Percentiles rank a stretch among this genome's conserved stretches.
Conservation (phyloP, 2,797 vertebrate species). For the Premnoplex brunnescens region DNA sequence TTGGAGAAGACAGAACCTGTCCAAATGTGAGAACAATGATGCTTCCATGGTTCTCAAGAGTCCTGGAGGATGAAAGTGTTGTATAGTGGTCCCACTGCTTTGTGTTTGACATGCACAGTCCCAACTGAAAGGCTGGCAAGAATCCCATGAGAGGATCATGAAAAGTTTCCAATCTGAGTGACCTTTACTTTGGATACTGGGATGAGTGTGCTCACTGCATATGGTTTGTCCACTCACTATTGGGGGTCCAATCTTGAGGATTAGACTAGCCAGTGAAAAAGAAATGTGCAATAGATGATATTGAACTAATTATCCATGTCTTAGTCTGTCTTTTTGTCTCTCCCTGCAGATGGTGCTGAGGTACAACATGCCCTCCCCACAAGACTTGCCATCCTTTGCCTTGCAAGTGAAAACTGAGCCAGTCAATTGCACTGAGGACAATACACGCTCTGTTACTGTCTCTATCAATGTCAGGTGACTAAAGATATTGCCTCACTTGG, state of each 20-base stretch:
- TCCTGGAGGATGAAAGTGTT: background rate
- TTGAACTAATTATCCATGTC: background rate
- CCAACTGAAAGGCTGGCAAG: background rate
- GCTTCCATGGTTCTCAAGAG: background rate
- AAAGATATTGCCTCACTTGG: background rate
- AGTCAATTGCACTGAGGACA: background rate
- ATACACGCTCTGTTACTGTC: background rate
- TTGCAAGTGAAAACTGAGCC: slow-evolving; percentile 27
- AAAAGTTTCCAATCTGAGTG: background rate
- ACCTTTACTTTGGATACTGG: background rate
- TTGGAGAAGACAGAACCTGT: background rate
- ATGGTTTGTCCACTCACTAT: background rate
- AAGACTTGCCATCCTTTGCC: slow-evolving; percentile 27
- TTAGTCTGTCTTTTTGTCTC: background rate
- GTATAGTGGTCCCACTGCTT: background rate
- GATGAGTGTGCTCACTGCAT: background rate
- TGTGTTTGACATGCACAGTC: background rate
- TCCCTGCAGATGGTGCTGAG: slow-evolving; percentile 52
- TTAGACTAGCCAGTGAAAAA: background rate
- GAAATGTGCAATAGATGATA: background rate
- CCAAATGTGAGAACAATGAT: background rate
- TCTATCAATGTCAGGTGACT: slow-evolving; percentile 50
- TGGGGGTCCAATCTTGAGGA: background rate
- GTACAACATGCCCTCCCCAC: slow-evolving; percentile 2
- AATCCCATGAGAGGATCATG: background rate